These are phyloP conservation scores for Trichonephila clavata DNA, from an alignment of 1,140 invertebrate species.

Conservation along the genomic window DNA sequence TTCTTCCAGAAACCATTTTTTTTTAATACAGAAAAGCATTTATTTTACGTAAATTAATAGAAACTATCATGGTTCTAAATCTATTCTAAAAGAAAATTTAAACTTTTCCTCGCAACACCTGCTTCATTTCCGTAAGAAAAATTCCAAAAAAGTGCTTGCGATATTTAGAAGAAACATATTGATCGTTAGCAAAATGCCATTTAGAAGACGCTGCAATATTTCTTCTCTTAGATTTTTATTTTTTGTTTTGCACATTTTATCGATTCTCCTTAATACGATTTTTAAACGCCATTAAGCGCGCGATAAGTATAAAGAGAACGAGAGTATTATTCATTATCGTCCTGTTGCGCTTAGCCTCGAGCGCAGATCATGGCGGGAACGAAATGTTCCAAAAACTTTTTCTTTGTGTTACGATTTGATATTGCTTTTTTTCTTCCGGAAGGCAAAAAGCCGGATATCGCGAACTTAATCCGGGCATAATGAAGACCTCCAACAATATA, in stretches of 20 bases:
- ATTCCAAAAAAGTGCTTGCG: background rate
- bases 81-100: background rate
- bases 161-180: conserved; percentile 11
- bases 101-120: background rate
- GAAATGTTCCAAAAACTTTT: background rate
- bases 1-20: background rate
- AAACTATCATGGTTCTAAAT: background rate
- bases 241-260: background rate
- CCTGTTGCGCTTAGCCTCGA: conserved; percentile 29
- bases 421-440: background rate
- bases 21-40: background rate
- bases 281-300: conserved; percentile 4
- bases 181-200: background rate
- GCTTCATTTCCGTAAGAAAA: background rate
- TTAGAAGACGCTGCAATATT: background rate
- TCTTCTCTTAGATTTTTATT: background rate
- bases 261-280: background rate
- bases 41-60: background rate
- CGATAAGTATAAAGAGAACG: background rate
- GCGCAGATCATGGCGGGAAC: background rate
- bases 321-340: background rate
- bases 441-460: background rate
- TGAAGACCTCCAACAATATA: background rate
- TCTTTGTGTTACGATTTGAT: background rate
- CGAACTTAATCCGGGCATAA: background rate